These are phyloP conservation scores for Scaptomyza parva DNA, from an alignment of 2,888 invertebrate genomes.

Conservation along the genomic window DNA sequence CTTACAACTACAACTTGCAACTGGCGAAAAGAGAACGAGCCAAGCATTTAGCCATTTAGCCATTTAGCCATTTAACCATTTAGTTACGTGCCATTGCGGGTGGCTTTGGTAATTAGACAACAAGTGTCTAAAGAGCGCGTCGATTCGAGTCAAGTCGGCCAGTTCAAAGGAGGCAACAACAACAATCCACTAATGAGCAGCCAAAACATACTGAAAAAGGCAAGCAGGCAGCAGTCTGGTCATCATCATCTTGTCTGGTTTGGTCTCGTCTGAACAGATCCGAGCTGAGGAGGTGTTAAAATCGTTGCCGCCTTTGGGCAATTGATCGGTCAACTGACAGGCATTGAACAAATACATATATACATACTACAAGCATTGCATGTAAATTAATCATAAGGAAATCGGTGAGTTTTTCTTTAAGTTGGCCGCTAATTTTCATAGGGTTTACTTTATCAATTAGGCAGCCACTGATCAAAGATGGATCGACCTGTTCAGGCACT, in stretches of 20 bases:
- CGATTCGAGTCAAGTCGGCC: slow-evolving; percentile 34
- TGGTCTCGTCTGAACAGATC: slow-evolving; percentile 9
- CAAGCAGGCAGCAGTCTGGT: slow-evolving; percentile 3
- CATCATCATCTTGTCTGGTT: slow-evolving; percentile 17
- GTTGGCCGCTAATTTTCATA: slow-evolving; percentile 72
- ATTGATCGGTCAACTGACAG: slow-evolving; percentile 60
- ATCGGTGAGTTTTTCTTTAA: slow-evolving; percentile 57
- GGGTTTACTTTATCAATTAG: slow-evolving; percentile 74
- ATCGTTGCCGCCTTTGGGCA: slow-evolving; percentile 69
- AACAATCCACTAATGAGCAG: slow-evolving; percentile 66
- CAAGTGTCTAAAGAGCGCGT: slow-evolving; percentile 66
- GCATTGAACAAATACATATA: slow-evolving; percentile 62
- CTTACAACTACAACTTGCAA: slow-evolving; percentile 47
- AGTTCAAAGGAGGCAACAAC: slow-evolving; percentile 60
- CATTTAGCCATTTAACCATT: slow-evolving; percentile 1
- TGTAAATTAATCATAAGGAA: slow-evolving; percentile 77
- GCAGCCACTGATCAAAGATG: slow-evolving; percentile 54
- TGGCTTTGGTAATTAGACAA: slow-evolving; percentile 78
- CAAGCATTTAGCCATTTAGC: slow-evolving; percentile 1
- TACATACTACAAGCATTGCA: slow-evolving; percentile 37
- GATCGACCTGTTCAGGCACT: slow-evolving; percentile 26
- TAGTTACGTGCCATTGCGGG: slow-evolving; percentile 72
- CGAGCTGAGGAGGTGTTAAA: slow-evolving; percentile 64
- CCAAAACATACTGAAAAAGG: slow-evolving; percentile 40
- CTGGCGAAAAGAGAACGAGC: slow-evolving; percentile 48